Base-by-base conservation (phyloP, 2,888 invertebrate genomes). In the Plutella xylostella region DNA sequence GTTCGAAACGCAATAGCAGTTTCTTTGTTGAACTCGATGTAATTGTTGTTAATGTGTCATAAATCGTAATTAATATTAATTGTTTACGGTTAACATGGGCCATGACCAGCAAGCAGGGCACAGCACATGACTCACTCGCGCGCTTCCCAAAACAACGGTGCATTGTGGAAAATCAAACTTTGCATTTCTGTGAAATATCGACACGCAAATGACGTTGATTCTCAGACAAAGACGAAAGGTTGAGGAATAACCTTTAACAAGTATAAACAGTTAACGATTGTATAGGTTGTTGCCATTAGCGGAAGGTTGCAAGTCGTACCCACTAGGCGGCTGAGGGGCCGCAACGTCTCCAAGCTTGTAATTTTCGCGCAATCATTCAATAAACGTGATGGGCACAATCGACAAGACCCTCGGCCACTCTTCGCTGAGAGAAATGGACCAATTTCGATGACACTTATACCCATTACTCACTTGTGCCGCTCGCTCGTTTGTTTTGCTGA, bases 341-440 rank as follows among this genome's bases (percentile, higher is more conserved):
- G 53, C 63, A 61, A 55, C 66, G 65, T 75, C 74, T 76, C 64
- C 54, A 58, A 64, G 61, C 57, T 65, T 60, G 67, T 65, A 72
- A 70, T 73, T 75, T 82, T 82, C 75, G 80, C 78, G 76, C 82
- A 83, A 83, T 83, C 82, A 82, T 83, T 72, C 82, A 83, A 83
- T 83, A 74, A 82, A 75, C 73, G 48, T 72, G 75, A 79, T 80
- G 70, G 70, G 65, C 62, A 67, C 74, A 80, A 75, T 80, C 82
- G 71, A 71, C 68, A 70, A 74, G 76, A 75, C 80, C 78, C 82
- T 78, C 78, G 58, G 60, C 61, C 31, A 22, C 59, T 57, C 7
- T 54, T 69, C 71, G 64, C 70, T 72, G 61, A 68, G 72, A 77
- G 79, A 82, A 78, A 82, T 79, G 70, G 61, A 65, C 65, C 66